Conservation (phyloP, 2,113 vertebrate species). For the Ctenomys sociabilis region DNA sequence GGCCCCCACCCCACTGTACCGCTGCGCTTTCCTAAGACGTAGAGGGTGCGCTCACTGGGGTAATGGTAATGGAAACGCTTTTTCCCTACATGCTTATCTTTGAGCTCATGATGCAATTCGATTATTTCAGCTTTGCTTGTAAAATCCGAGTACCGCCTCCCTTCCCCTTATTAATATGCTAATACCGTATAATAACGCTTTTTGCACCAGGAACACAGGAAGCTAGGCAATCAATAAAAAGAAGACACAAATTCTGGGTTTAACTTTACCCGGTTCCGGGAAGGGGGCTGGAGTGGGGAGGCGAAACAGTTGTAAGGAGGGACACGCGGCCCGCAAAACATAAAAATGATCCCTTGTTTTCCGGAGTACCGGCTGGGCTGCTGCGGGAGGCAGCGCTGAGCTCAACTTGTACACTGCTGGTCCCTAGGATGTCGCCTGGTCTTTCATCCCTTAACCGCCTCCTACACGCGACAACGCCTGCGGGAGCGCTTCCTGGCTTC, state of each 20-base stretch:
- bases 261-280: slow-evolving; percentile 49
- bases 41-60: neutral
- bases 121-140: slow-evolving; percentile 40
- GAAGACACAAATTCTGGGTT: neutral
- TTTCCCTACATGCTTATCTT: slow-evolving; percentile 28
- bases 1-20: neutral
- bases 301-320: neutral
- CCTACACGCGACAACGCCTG: neutral
- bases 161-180: slow-evolving; percentile 56
- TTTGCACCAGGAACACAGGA: slow-evolving; percentile 66
- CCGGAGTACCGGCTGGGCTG: slow-evolving; percentile 34
- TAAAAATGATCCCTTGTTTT: slow-evolving; percentile 68
- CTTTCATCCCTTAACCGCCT: neutral
- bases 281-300: neutral
- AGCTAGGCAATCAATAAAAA: slow-evolving; percentile 56
- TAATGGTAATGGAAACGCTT: neutral
- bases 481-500: neutral
- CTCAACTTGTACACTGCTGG: slow-evolving; percentile 55
- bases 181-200: slow-evolving; percentile 58
- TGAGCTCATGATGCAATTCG: slow-evolving; percentile 44
- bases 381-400: neutral
- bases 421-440: slow-evolving; percentile 18
- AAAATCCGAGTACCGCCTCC: slow-evolving; percentile 62
- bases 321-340: neutral
- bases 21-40: slow-evolving; percentile 57